phyloP scores from a whole-genome alignment of 2,797 vertebrate genomes.

The Rhodeus uyekii region DNA sequence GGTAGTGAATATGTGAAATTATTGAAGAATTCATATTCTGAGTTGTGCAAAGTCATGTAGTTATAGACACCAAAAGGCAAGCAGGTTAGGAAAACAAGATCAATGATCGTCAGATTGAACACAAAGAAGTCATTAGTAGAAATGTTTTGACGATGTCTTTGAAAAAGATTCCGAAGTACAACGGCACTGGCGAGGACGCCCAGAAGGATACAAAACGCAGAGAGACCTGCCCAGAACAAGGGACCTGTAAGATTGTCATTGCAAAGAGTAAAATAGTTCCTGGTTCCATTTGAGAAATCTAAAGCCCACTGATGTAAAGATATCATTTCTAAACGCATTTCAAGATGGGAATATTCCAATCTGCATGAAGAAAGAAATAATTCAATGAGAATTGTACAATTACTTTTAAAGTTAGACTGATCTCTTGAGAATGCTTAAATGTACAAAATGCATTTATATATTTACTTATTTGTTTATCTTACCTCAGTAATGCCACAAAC shows the following conservation, averaged over 20 bases:
- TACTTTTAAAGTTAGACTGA: background rate
- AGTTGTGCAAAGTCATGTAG: background rate
- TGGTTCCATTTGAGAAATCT: background rate
- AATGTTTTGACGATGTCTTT: constrained; percentile 39
- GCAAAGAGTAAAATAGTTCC: constrained; percentile 30
- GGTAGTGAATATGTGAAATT: constrained; percentile 15
- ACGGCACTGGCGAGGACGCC: constrained; percentile 61
- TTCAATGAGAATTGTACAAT: background rate
- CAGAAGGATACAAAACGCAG: constrained; percentile 5
- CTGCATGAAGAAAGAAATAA: constrained; percentile 9
- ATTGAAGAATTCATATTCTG: fast-evolving
- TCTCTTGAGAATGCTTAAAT: background rate
- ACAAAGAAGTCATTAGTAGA: constrained; percentile 63
- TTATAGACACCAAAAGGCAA: constrained; percentile 53
- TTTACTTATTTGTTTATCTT: background rate
- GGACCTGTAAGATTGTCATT: background rate
- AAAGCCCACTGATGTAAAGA: background rate
- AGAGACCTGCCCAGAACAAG: background rate
- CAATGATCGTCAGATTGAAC: constrained; percentile 63
- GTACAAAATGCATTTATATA: background rate
- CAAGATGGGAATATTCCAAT: background rate
- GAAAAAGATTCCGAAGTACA: constrained; percentile 61
- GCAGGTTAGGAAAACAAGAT: constrained; percentile 57
- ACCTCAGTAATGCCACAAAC: background rate
- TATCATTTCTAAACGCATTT: background rate